Evolutionary conservation across 1,140 invertebrate genomes (phyloP).

Genomic region (Apis dorsata): DNA sequence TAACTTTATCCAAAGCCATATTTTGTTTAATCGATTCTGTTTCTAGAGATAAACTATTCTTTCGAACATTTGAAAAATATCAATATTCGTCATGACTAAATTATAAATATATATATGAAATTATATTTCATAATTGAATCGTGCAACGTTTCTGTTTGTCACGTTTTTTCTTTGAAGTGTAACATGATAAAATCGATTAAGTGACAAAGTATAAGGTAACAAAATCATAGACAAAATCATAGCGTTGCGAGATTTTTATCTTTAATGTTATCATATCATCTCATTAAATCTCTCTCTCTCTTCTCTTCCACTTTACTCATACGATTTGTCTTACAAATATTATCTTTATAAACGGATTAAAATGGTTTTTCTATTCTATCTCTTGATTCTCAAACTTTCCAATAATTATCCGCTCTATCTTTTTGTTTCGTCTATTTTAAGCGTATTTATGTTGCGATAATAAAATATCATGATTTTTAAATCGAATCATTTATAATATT

Average conservation of each 20-base stretch:
- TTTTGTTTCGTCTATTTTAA: not conserved
- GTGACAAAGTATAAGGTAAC: too few relatives aligned
- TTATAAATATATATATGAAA: too few relatives aligned
- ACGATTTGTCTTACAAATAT: constrained; percentile 21
- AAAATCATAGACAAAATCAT: not conserved
- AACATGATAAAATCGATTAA: not conserved
- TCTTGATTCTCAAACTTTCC: not conserved
- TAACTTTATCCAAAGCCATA: too few relatives aligned
- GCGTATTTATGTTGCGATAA: not conserved
- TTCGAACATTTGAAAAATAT: too few relatives aligned
- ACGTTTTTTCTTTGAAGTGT: too few relatives aligned
- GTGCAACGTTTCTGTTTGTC: too few relatives aligned
- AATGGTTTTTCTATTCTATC: not conserved
- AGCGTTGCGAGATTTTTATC: not conserved
- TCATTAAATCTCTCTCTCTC: not conserved
- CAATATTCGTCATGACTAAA: too few relatives aligned
- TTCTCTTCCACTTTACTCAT: not conserved
- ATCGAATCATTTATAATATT: too few relatives aligned
- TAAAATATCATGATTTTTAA: not conserved
- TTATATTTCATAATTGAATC: too few relatives aligned
- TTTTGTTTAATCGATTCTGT: too few relatives aligned
- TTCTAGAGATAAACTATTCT: too few relatives aligned
- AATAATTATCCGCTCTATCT: not conserved
- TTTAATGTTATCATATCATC: not conserved
- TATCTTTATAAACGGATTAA: constrained; percentile 31